Conservation (phyloP, 2,888 invertebrate species). For the Campoplex nolae region DNA sequence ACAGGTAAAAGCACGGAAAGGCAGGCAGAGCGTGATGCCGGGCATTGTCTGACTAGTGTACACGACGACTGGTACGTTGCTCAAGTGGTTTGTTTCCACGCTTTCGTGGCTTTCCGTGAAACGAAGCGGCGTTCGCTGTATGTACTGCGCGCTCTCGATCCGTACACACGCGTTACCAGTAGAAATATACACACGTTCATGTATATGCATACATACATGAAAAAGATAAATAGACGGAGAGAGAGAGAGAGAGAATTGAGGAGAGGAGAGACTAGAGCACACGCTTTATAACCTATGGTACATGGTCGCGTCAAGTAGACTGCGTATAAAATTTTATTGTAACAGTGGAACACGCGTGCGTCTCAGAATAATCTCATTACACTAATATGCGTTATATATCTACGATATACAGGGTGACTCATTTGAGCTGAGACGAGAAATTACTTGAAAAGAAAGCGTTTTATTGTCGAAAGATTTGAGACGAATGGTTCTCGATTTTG, state of each 20-base stretch:
- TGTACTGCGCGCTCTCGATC: conserved; percentile 65
- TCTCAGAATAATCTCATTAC: conserved; percentile 38
- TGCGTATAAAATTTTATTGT: conserved; percentile 17
- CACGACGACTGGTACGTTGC: conserved; percentile 73
- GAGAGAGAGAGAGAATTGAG: neutral
- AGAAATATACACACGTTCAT: neutral
- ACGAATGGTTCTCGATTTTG: neutral
- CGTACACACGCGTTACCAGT: conserved; percentile 16
- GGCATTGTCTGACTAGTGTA: conserved; percentile 80
- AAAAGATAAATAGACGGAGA: neutral
- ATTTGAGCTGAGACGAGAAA: neutral
- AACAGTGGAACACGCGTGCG: conserved; percentile 3
- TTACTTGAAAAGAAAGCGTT: neutral
- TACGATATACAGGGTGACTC: conserved; percentile 4
- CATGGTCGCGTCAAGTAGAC: conserved; percentile 38
- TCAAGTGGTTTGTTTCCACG: conserved; percentile 84
- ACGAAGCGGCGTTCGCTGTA: conserved; percentile 40
- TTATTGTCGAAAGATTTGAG: neutral
- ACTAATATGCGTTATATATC: conserved; percentile 12
- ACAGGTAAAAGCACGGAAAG: conserved; percentile 71
- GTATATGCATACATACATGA: neutral
- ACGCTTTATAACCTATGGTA: conserved; percentile 26
- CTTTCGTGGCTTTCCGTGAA: conserved; percentile 82
- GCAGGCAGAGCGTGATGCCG: conserved; percentile 83
- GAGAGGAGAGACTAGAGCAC: conserved; percentile 14